These are phyloP conservation scores for Raja brachyura DNA, from an alignment of 2,113 vertebrate species.

Conservation along the genomic window DNA sequence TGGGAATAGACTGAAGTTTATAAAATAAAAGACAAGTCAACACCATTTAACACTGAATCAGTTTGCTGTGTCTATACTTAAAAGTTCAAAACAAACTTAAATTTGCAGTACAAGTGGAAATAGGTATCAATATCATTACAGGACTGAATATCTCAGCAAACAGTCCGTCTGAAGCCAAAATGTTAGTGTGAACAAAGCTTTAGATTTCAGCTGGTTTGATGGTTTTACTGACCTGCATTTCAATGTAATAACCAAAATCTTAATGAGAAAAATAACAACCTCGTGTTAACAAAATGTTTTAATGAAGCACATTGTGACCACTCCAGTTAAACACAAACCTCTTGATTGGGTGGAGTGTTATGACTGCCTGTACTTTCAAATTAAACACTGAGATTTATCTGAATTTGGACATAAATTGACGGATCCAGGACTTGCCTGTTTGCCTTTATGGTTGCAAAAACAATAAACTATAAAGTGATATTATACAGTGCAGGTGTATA, in stretches of 20 bases:
- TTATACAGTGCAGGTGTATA: no score
- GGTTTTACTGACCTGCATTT: not conserved
- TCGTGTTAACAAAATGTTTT: not conserved
- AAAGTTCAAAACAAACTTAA: not conserved
- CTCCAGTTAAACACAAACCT: not conserved
- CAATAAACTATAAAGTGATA: not conserved
- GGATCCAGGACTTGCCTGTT: not conserved
- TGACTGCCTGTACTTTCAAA: not conserved
- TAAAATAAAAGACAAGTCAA: not conserved
- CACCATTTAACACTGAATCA: not conserved
- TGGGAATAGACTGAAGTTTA: constrained; percentile 13
- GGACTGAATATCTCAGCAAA: not conserved
- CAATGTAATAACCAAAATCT: not conserved
- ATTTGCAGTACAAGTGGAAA: not conserved
- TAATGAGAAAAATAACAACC: not conserved
- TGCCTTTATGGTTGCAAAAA: not conserved
- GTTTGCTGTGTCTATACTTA: constrained; percentile 17
- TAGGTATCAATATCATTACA: not conserved
- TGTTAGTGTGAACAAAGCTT: not conserved
- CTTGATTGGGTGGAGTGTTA: not conserved
- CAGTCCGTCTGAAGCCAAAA: not conserved
- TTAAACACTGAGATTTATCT: not conserved
- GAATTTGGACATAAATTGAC: not conserved
- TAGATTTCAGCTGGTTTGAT: not conserved
- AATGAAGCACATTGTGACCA: not conserved